A percentile compares a stretch with the other conserved stretches of the same genome.
Evolutionary conservation across 2,888 invertebrate species (phyloP).

Genomic region (Ichneumon xanthorius): DNA sequence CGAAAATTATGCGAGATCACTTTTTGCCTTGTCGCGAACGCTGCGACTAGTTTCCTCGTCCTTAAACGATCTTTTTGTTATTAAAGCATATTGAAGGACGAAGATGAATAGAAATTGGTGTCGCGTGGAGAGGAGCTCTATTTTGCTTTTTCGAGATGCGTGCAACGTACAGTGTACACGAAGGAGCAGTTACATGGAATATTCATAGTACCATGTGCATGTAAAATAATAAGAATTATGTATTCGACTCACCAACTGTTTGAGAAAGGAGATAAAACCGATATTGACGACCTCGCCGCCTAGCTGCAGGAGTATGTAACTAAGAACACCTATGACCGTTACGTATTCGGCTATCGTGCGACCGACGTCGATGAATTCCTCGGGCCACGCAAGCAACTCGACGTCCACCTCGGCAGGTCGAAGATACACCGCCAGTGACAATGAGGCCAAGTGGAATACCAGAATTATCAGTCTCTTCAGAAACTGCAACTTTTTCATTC

Average conservation of each 20-base stretch:
- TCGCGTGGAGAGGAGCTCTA: background rate
- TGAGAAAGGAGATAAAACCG: slow-evolving; percentile 94
- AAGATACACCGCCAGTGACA: slow-evolving; percentile 96
- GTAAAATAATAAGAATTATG: background rate
- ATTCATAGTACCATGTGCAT: background rate
- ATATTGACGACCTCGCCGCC: slow-evolving; percentile 98
- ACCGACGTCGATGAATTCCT: slow-evolving; percentile 85
- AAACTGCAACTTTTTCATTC: slow-evolving; percentile 91
- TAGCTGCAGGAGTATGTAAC: slow-evolving; percentile 96
- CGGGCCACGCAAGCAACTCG: slow-evolving; percentile 86
- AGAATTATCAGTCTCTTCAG: slow-evolving; percentile 95
- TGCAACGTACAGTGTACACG: background rate
- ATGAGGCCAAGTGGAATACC: slow-evolving; percentile 93
- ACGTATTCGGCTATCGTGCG: slow-evolving; percentile 89
- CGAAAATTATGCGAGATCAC: background rate
- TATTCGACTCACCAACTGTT: slow-evolving; percentile 91
- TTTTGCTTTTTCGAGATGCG: background rate
- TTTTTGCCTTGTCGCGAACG: slow-evolving; percentile 1
- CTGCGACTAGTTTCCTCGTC: background rate
- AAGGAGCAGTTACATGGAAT: background rate
- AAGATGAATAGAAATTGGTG: background rate
- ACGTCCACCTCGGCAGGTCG: slow-evolving; percentile 90
- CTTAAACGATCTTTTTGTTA: background rate
- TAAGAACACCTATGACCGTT: slow-evolving; percentile 93
- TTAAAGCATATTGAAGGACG: background rate